Evolutionary conservation across 2,113 vertebrate species (phyloP).

Genomic region (Antechinus stuartii): DNA sequence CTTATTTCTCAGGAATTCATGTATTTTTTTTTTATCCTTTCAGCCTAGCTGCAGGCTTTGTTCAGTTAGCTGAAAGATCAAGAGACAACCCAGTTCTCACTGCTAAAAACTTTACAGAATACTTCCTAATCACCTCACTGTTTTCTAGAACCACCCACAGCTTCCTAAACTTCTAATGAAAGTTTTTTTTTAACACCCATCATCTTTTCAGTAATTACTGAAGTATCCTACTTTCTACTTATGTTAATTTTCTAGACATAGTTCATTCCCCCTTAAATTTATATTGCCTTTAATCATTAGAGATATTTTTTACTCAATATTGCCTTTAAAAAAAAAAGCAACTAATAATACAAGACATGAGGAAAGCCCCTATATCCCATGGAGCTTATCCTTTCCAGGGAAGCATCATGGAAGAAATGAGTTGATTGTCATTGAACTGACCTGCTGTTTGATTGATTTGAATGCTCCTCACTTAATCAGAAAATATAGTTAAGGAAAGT

Average conservation of each 20-base stretch:
- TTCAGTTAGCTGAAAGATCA: slow-evolving; percentile 34
- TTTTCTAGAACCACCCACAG: not conserved
- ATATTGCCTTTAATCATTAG: not conserved
- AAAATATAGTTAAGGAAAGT: not conserved
- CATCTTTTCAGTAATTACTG: slow-evolving; percentile 18
- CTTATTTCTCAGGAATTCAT: slow-evolving; percentile 26
- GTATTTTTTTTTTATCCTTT: slow-evolving; percentile 25
- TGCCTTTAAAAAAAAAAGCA: not conserved
- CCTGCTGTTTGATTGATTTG: not conserved
- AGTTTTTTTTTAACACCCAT: slow-evolving; percentile 49
- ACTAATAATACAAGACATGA: not conserved
- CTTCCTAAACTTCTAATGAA: slow-evolving; percentile 27
- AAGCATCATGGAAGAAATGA: not conserved
- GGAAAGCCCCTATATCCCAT: not conserved
- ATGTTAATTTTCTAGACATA: slow-evolving; percentile 12
- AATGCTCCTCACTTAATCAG: not conserved
- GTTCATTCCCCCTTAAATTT: not conserved
- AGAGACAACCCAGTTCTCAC: slow-evolving; percentile 13
- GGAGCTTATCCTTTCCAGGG: not conserved
- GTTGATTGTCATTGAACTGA: not conserved
- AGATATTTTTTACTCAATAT: slow-evolving; percentile 10
- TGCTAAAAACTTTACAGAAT: not conserved
- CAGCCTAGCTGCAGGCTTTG: slow-evolving; percentile 27
- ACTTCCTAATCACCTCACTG: slow-evolving; percentile 33
- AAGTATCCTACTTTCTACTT: slow-evolving; percentile 33